A percentile compares a stretch with the other conserved stretches of the same genome.
Conservation (phyloP, 1,140 invertebrate species). For the Drepana arcuata region DNA sequence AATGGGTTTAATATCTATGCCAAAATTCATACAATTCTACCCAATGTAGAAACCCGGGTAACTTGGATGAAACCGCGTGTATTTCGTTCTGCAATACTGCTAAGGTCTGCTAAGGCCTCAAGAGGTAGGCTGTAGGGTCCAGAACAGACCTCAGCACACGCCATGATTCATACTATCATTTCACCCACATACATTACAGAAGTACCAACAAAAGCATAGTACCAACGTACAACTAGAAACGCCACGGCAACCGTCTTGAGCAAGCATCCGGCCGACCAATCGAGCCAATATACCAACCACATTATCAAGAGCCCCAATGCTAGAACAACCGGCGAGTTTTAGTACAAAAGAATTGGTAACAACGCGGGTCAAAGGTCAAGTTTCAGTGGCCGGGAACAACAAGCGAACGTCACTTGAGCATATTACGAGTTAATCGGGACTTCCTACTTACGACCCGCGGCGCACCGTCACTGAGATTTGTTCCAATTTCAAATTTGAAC, state of each 20-base stretch:
- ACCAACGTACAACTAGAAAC: constrained; percentile 30
- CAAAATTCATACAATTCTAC: too few relatives aligned
- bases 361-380: constrained; percentile 21
- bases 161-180: too few relatives aligned
- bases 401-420: constrained; percentile 55
- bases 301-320: constrained; percentile 1
- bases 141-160: too few relatives aligned
- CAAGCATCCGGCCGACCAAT: constrained; percentile 55
- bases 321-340: not conserved
- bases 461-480: constrained; percentile 50
- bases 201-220: too few relatives aligned
- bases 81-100: too few relatives aligned
- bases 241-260: constrained; percentile 41
- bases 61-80: too few relatives aligned
- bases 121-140: too few relatives aligned
- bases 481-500: constrained; percentile 53
- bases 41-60: too few relatives aligned
- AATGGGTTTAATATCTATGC: too few relatives aligned
- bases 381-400: constrained; percentile 33
- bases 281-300: constrained; percentile 48
- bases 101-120: too few relatives aligned
- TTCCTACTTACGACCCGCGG: constrained; percentile 52
- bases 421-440: constrained; percentile 60
- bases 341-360: too few relatives aligned
- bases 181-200: too few relatives aligned